Base-by-base conservation (phyloP, 1,140 invertebrate genomes). In the Ridgeia piscesae region DNA sequence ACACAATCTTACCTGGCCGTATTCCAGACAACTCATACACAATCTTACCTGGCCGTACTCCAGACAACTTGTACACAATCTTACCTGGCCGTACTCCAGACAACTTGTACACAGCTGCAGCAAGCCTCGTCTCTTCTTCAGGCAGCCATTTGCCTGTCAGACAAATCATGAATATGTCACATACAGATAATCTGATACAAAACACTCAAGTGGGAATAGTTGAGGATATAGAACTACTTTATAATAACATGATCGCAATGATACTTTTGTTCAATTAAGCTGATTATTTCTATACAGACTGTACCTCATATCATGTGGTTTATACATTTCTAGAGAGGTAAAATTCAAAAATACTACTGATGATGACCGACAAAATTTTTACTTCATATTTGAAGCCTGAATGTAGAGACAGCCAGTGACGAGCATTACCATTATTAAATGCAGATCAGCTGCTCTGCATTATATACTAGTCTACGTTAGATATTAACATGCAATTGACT, bases 91-190 rank as follows among this genome's bases (percentile, higher is more conserved):
- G 93, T 14, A 94, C 94, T 91, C 95, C 95, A 27, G 96, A 95
- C 34, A 96, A 94, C 11, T 96, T 94, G 94, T 96, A 96, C 1
- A 96, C 96, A 92, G 96, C 96, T 77, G 95, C 94, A n/a, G 96
- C 94, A 33, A 96, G 94, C 88, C 95, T 93, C 88, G 94, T 94
- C 92, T 96, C 96, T 93, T 96, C 96, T 89, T 96, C 95, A 42
- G 95, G 95, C 8, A 96, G 93, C 96, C 96, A 96, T 93, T 96
- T 96, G n/a, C 96, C 96, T 95, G 88, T 77, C 6, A 77, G 17
- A 77, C 58, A 77, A 77, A 77, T 21, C 58, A 77, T 77, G 58
- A 31, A 77, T 77, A 77, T 17, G 27, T 1, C 14, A 77, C 0
- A 21, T 17, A 17, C 2, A 77, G n/a, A n/a, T n/a, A n/a, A n/a